phyloP scores from a whole-genome alignment of 2,888 invertebrate genomes.

The Heliconius cydno region DNA sequence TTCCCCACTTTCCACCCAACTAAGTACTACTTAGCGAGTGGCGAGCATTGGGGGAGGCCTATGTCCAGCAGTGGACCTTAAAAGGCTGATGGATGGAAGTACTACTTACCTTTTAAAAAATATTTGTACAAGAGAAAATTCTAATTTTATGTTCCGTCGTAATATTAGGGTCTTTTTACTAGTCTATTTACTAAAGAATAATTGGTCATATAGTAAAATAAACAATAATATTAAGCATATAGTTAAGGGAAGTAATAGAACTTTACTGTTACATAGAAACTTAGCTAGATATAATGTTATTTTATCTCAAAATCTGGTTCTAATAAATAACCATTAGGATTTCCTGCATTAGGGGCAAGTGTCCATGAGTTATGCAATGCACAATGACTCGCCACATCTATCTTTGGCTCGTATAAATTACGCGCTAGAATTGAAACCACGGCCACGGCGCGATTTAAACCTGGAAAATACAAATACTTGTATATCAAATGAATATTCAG shows the following conservation, averaged over 20 bases:
- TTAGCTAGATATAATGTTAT: not conserved
- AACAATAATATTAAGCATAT: not conserved
- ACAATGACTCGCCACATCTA: constrained; percentile 32
- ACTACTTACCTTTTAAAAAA: no score
- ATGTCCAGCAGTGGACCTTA: no score
- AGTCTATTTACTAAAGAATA: not conserved
- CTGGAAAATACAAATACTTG: constrained; percentile 12
- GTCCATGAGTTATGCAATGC: constrained; percentile 32
- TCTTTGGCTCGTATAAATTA: constrained; percentile 32
- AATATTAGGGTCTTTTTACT: not conserved
- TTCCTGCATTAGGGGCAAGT: constrained; percentile 29
- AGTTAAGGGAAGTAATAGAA: not conserved
- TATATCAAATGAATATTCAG: constrained; percentile 10
- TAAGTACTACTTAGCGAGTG: no score
- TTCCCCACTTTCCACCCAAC: no score
- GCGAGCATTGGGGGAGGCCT: no score
- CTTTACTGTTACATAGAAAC: not conserved
- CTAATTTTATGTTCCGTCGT: no score
- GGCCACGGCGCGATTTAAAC: constrained; percentile 2
- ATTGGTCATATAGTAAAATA: no score
- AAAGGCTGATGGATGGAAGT: no score
- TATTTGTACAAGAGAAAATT: not conserved
- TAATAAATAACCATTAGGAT: constrained; percentile 31
- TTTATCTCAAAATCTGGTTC: constrained; percentile 28
- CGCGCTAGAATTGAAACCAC: constrained; percentile 15